A percentile compares a stretch with the other conserved stretches of the same genome.
phyloP scores from a whole-genome alignment of 2,797 vertebrate species.

The Anableps anableps region DNA sequence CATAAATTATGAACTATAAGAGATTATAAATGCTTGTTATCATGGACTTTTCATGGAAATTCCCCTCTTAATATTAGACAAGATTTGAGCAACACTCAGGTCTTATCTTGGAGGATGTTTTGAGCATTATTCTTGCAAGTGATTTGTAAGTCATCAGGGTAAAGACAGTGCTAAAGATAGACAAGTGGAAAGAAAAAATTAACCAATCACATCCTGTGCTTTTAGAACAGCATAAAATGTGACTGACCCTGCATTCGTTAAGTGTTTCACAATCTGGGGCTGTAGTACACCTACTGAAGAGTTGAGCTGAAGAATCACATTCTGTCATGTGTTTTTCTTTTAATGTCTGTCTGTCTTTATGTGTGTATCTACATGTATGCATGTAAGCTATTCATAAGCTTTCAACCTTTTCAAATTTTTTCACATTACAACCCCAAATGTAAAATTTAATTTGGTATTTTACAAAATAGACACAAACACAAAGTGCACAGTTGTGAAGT shows the following conservation, averaged over 20 bases:
- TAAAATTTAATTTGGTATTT: not conserved
- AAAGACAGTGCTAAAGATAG: slow-evolving; percentile 44
- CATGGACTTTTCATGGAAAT: slow-evolving; percentile 38
- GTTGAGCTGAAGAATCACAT: not conserved
- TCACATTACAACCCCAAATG: not conserved
- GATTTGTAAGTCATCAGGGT: slow-evolving; percentile 30
- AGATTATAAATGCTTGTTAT: slow-evolving; percentile 16
- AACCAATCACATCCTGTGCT: slow-evolving; percentile 60
- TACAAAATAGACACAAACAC: too few relatives aligned
- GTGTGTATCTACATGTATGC: not conserved
- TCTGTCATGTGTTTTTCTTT: not conserved
- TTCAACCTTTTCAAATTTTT: not conserved
- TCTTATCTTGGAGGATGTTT: slow-evolving; percentile 52
- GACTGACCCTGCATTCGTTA: slow-evolving; percentile 29
- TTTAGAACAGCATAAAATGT: slow-evolving; percentile 62
- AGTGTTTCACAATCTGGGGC: slow-evolving; percentile 56
- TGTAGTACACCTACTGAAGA: slow-evolving; percentile 7
- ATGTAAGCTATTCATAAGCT: not conserved
- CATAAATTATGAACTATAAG: slow-evolving; percentile 2
- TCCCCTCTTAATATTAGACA: slow-evolving; percentile 27
- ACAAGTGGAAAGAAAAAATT: slow-evolving; percentile 51
- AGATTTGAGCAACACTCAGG: slow-evolving; percentile 12
- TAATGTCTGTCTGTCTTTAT: not conserved
- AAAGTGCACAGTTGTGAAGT: not conserved
- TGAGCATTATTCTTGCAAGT: slow-evolving; percentile 25